A percentile compares a stretch with the other conserved stretches of the same genome.
Evolutionary conservation across 2,797 vertebrate species (phyloP).

Genomic region (Dendrocincla tyrannina): DNA sequence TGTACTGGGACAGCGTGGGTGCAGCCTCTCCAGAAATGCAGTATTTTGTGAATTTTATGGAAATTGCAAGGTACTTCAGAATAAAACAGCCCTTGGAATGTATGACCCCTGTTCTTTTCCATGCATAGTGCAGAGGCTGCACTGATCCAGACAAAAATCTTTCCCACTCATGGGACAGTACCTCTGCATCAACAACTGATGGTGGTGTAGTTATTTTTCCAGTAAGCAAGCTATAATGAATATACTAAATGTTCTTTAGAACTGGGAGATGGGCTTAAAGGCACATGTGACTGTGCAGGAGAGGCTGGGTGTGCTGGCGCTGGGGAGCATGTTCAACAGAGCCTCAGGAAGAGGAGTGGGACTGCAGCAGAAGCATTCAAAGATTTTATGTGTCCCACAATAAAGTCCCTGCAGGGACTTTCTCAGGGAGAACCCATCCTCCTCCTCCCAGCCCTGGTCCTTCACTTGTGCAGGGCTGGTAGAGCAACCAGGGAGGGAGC

Average conservation of each 20-base stretch:
- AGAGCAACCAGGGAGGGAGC: background rate
- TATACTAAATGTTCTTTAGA: background rate
- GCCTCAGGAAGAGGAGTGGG: background rate
- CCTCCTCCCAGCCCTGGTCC: background rate
- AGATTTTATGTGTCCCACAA: background rate
- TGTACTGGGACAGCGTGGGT: background rate
- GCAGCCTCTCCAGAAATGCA: background rate
- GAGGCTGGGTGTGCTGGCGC: background rate
- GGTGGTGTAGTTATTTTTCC: background rate
- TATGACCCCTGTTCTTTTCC: background rate
- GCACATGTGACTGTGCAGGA: background rate
- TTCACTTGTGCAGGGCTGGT: rapidly evolving
- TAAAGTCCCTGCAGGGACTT: background rate
- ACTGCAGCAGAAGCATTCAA: background rate
- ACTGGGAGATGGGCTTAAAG: background rate
- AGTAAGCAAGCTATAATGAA: background rate
- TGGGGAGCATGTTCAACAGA: background rate
- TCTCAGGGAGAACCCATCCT: background rate
- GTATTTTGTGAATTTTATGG: background rate
- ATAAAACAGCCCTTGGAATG: background rate
- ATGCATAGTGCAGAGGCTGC: rapidly evolving
- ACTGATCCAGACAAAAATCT: background rate
- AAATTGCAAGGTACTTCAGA: background rate
- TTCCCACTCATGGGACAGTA: background rate
- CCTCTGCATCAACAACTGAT: background rate